These are phyloP conservation scores for Saguinus imperator DNA, from an alignment of 2,113 vertebrate species.

Conservation along the genomic window DNA sequence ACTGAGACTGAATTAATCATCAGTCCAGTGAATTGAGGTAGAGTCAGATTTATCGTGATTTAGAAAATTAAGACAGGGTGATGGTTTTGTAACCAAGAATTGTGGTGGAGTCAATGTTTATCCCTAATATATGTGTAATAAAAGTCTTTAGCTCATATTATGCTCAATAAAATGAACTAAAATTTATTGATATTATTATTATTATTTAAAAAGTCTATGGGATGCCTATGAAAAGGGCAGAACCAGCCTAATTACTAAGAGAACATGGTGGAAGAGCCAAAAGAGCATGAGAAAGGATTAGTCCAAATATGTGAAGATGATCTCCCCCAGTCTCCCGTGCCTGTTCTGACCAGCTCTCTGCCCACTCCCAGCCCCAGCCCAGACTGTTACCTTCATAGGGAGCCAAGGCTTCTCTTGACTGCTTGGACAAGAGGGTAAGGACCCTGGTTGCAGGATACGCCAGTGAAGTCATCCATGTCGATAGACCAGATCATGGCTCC, in stretches of 20 bases:
- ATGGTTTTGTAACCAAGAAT: neutral
- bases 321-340: neutral
- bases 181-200: neutral
- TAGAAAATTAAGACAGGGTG: slow-evolving; percentile 24
- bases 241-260: neutral
- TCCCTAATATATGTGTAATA: neutral
- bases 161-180: neutral
- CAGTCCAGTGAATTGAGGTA: neutral
- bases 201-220: neutral
- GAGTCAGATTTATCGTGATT: neutral
- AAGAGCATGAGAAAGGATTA: neutral
- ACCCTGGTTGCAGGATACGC: slow-evolving; percentile 83
- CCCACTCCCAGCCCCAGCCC: neutral
- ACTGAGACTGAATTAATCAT: neutral
- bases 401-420: slow-evolving; percentile 83
- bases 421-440: slow-evolving; percentile 85
- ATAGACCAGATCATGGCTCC: slow-evolving; percentile 88
- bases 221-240: neutral
- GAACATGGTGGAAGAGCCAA: neutral
- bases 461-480: slow-evolving; percentile 88
- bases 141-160: neutral
- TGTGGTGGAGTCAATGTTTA: neutral
- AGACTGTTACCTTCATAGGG: neutral
- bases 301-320: neutral
- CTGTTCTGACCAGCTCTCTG: neutral